Conservation (phyloP, 1,140 invertebrate species). For the Telenomus remus region DNA sequence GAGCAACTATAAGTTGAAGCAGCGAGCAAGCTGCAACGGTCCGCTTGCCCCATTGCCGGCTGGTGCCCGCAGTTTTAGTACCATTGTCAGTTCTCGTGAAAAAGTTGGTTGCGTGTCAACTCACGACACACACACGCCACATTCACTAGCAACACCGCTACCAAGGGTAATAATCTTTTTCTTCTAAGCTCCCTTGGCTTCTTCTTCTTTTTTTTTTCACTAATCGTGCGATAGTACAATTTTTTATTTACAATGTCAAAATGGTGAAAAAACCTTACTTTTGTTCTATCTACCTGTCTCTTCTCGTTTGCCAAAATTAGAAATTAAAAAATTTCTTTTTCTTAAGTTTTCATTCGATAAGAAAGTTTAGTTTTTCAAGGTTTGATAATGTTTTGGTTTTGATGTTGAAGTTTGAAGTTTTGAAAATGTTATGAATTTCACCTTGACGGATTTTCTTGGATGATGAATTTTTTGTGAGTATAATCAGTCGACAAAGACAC, state of each 20-base stretch:
- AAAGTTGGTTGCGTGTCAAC: slow-evolving; percentile 68
- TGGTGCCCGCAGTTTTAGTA: slow-evolving; percentile 64
- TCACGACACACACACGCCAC: slow-evolving; percentile 56
- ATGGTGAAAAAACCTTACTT: slow-evolving; percentile 16
- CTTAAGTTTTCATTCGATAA: too few species aligned
- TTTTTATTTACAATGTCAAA: slow-evolving; percentile 34
- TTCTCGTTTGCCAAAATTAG: too few species aligned
- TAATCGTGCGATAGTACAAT: slow-evolving; percentile 32
- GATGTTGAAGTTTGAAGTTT: too few species aligned
- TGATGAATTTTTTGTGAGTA: neutral
- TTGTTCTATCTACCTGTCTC: neutral
- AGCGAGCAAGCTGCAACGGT: slow-evolving; percentile 56
- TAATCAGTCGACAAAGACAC: slow-evolving; percentile 1
- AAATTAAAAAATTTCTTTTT: too few species aligned
- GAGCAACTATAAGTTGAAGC: slow-evolving; percentile 53
- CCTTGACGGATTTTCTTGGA: too few species aligned
- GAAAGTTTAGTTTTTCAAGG: too few species aligned
- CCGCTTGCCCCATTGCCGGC: slow-evolving; percentile 59
- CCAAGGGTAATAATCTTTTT: slow-evolving; percentile 66
- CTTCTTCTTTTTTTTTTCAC: slow-evolving; percentile 26
- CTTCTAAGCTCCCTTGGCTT: slow-evolving; percentile 43
- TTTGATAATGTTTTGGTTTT: too few species aligned
- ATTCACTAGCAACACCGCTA: slow-evolving; percentile 46
- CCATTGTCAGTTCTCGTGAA: slow-evolving; percentile 62
- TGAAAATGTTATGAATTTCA: too few species aligned